Evolutionary conservation across 2,797 vertebrate genomes (phyloP).

Genomic region (Poecilia picta): DNA sequence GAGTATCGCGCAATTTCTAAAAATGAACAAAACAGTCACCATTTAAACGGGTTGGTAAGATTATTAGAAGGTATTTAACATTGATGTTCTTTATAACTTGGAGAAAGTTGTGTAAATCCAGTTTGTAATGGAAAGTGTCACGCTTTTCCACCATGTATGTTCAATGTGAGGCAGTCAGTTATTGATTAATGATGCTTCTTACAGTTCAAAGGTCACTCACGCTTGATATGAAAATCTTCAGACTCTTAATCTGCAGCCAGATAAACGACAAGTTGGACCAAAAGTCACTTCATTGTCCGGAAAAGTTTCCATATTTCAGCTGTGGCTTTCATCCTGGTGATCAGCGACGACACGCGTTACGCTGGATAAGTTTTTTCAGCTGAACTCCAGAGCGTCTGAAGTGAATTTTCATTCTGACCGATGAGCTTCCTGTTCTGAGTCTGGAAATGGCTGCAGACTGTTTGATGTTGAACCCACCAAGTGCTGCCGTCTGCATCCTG

Average conservation of each 20-base stretch:
- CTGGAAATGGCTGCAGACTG: conserved; percentile 37
- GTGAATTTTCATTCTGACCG: conserved; percentile 23
- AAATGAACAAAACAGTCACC: too few relatives aligned
- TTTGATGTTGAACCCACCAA: conserved; percentile 28
- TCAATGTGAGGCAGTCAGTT: neutral
- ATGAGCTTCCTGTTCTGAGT: conserved; percentile 30
- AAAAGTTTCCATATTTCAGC: neutral
- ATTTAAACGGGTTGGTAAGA: too few relatives aligned
- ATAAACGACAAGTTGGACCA: neutral
- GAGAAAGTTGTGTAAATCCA: neutral
- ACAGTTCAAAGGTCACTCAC: neutral
- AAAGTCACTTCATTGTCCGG: neutral
- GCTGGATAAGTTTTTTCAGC: neutral
- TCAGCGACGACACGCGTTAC: neutral
- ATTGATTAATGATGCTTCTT: neutral
- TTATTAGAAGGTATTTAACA: neutral
- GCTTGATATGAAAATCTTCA: neutral
- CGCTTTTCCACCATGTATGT: neutral
- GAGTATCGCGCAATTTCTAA: too few relatives aligned
- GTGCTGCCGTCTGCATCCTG: conserved; percentile 47
- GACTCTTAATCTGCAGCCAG: neutral
- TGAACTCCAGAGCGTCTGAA: conserved; percentile 17
- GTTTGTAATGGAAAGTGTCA: neutral
- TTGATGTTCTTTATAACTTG: neutral
- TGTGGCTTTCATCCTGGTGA: neutral